Evolutionary conservation across 2,797 vertebrate genomes (phyloP), one percentile per base, ranked within the genome.

Genomic region (Sciurus carolinensis): DNA sequence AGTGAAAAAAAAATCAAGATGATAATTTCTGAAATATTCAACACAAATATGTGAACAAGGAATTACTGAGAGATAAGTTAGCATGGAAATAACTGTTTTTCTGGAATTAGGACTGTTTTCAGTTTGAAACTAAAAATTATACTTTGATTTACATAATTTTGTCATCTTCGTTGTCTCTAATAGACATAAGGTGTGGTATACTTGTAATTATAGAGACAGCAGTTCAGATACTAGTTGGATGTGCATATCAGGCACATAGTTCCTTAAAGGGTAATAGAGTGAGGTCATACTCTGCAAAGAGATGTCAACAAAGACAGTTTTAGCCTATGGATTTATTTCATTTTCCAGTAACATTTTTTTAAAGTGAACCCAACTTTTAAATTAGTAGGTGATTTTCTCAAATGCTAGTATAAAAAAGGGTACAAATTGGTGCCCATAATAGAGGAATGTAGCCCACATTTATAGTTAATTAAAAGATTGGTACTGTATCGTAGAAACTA

Each of bases 371-470:
- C 71, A 77, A 28, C 50, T 85, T 93, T 85, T 80, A 89, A 39
- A 7, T 80, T 75, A 93, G 14, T 73, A 83, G 5, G 33, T 93
- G 14, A 39, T 42, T 93, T 97, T 97, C 52, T 89, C 80, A 95
- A 95, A 79, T 73, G 28, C 26, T 86, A 18, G 22, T 91, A 57
- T 20, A 83, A 93, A 91, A 54, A 85, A 0, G 4, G 24, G 12
- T 77, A 28, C 52, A 87, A 93, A 85, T 39, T 82, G 10, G 26
- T 67, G 47, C 26, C 33, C 50, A 66, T 17, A 93, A 52, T 72
- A 73, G 28, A 93, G 2, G 9, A 88, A 86, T 47, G 82, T 26
- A 52, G 22, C 10, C 36, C 14, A 73, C 5, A 66, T 66, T 81
- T 92, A 52, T 39, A 44, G 24, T 39, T 94, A 93, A 83, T 69